A percentile compares a stretch with the other conserved stretches of the same genome.
Conservation (phyloP, 2,888 invertebrate genomes). For the Sisyra terminalis region DNA sequence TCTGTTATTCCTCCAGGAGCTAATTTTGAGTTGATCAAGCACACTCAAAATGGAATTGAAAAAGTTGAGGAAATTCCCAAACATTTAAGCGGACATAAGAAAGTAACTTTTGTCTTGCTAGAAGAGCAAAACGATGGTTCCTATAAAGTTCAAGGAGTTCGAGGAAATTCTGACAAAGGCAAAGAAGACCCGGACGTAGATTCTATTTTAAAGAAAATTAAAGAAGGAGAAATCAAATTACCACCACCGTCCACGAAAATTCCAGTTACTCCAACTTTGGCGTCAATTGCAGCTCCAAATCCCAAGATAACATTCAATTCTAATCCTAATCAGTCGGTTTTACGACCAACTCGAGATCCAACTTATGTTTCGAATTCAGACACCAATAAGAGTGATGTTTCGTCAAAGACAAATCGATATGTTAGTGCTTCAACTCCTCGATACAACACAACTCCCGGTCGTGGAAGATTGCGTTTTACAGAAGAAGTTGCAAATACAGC, state of each 20-base stretch:
- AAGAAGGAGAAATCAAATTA: slow-evolving; percentile 64
- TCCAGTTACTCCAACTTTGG: neutral
- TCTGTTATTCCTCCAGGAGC: slow-evolving; percentile 63
- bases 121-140: slow-evolving; percentile 77
- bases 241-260: slow-evolving; percentile 35
- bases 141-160: slow-evolving; percentile 70
- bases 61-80: slow-evolving; percentile 44
- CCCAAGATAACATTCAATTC: slow-evolving; percentile 12
- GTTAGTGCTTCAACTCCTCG: neutral
- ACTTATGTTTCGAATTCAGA: slow-evolving; percentile 7
- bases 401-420: slow-evolving; percentile 12
- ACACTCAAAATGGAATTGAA: slow-evolving; percentile 55
- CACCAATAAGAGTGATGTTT: too few relatives aligned
- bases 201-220: slow-evolving; percentile 62
- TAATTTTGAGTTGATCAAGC: slow-evolving; percentile 66
- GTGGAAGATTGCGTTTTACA: too few relatives aligned
- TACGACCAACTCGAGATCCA: slow-evolving; percentile 16
- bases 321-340: slow-evolving; percentile 9
- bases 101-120: slow-evolving; percentile 71
- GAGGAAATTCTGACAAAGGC: slow-evolving; percentile 52
- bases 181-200: slow-evolving; percentile 60
- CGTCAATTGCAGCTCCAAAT: slow-evolving; percentile 13
- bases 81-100: slow-evolving; percentile 49
- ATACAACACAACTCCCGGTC: neutral
- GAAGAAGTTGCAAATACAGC: neutral